A percentile compares a stretch with the other conserved stretches of the same genome.
Evolutionary conservation across 2,888 invertebrate species (phyloP).

Genomic region (Nineta flava): DNA sequence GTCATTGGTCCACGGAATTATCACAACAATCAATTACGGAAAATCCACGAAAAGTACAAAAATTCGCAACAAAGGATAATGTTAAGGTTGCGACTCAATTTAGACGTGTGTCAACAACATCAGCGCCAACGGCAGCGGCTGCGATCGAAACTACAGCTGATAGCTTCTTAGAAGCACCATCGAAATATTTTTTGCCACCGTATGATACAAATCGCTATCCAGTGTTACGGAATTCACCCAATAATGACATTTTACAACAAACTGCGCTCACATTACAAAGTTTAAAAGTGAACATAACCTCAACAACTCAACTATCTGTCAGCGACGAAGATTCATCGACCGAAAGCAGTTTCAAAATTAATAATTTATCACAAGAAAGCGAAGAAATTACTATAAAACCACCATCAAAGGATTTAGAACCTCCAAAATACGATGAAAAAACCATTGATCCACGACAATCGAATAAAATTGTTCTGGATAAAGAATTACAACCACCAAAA

Average conservation of each 20-base stretch:
- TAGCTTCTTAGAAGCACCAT: slow-evolving; percentile 14
- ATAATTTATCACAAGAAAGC: too few species aligned
- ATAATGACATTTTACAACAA: background rate
- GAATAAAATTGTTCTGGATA: slow-evolving; percentile 17
- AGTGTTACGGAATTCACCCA: background rate
- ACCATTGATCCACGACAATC: slow-evolving; percentile 10
- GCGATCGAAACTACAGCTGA: slow-evolving; percentile 13
- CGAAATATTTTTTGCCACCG: slow-evolving; percentile 7
- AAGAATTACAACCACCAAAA: slow-evolving; percentile 37
- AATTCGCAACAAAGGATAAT: background rate
- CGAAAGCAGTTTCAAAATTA: background rate
- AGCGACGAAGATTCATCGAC: background rate
- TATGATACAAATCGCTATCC: slow-evolving; percentile 3
- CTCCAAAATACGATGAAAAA: slow-evolving; percentile 7
- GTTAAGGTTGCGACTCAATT: background rate
- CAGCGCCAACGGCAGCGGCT: background rate
- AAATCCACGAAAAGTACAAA: slow-evolving; percentile 8
- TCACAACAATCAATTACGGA: slow-evolving; percentile 7
- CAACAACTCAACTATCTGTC: background rate
- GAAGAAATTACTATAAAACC: slow-evolving; percentile 1
- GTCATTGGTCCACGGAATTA: slow-evolving; percentile 36
- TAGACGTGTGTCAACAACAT: background rate
- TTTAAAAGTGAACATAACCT: background rate
- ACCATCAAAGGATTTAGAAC: slow-evolving; percentile 11
- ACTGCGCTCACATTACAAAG: background rate